These are phyloP conservation scores for Leptonema lineaticorne DNA, from an alignment of 1,140 invertebrate genomes.

Conservation along the genomic window DNA sequence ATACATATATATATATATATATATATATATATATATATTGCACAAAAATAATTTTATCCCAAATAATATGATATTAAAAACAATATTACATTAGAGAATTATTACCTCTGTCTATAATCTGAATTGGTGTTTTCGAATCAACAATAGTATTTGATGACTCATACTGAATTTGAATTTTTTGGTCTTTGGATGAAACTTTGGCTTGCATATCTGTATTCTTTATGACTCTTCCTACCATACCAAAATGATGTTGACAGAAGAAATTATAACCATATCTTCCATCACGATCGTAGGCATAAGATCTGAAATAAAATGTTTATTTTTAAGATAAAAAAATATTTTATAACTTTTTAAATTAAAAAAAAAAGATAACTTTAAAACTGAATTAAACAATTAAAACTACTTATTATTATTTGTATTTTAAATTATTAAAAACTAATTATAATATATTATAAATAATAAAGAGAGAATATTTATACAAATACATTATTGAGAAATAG, in stretches of 20 bases:
- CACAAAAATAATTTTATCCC: too few relatives aligned
- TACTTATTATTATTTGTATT: too few relatives aligned
- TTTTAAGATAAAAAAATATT: too few relatives aligned
- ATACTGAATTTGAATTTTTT: neutral
- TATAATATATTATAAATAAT: neutral
- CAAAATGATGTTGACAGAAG: conserved; percentile 81
- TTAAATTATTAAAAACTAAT: too few relatives aligned
- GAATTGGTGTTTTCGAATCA: conserved; percentile 45
- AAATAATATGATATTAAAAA: neutral
- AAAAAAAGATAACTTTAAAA: too few relatives aligned
- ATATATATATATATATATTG: too few relatives aligned
- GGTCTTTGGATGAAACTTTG: neutral
- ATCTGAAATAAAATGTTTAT: conserved; percentile 43
- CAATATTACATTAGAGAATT: neutral
- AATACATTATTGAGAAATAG: neutral
- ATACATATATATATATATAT: too few relatives aligned
- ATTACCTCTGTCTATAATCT: conserved; percentile 61
- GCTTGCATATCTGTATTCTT: neutral
- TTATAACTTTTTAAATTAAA: too few relatives aligned
- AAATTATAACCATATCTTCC: conserved; percentile 71
- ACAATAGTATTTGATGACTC: neutral
- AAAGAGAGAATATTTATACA: neutral
- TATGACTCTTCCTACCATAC: conserved; percentile 56
- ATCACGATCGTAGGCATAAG: conserved; percentile 76
- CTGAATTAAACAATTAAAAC: too few relatives aligned